phyloP scores from a whole-genome alignment of 2,888 invertebrate species.

The Synanthedon formicaeformis region DNA sequence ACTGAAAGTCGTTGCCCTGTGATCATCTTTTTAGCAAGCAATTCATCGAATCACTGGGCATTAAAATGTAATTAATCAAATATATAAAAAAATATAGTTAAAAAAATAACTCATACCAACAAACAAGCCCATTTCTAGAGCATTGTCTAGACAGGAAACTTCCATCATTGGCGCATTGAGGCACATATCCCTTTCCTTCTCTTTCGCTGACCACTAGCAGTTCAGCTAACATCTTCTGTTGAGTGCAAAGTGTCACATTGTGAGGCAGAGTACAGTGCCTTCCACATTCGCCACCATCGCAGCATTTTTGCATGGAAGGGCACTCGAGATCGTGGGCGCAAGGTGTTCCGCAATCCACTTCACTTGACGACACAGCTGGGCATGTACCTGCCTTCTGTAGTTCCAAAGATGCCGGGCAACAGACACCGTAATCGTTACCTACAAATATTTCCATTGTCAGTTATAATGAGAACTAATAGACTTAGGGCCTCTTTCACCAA shows the following conservation, averaged over 20 bases:
- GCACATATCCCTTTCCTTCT: conserved; percentile 85
- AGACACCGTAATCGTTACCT: conserved; percentile 89
- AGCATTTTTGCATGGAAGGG: conserved; percentile 85
- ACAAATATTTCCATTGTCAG: conserved; percentile 5
- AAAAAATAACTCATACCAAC: conserved; percentile 68
- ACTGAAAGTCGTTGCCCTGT: too few species aligned
- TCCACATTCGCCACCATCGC: conserved; percentile 79
- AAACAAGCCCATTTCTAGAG: conserved; percentile 85
- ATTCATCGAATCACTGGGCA: too few species aligned
- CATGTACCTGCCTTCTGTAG: conserved; percentile 84
- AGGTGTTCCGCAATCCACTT: conserved; percentile 71
- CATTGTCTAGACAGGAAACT: conserved; percentile 82
- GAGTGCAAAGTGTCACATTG: conserved; percentile 83
- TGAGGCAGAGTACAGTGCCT: conserved; percentile 79
- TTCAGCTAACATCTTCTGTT: conserved; percentile 82
- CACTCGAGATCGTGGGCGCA: conserved; percentile 87
- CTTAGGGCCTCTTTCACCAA: too few species aligned
- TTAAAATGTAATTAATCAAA: too few species aligned
- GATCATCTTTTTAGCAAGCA: too few species aligned
- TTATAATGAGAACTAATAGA: neutral
- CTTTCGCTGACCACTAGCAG: conserved; percentile 81
- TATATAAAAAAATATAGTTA: too few species aligned
- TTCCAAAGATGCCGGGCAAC: conserved; percentile 82
- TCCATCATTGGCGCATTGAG: conserved; percentile 81
- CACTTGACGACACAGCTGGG: conserved; percentile 57